A percentile compares a stretch with the other conserved stretches of the same genome.
Conservation (phyloP, 2,113 vertebrate species). For the Phyllostomus hastatus region DNA sequence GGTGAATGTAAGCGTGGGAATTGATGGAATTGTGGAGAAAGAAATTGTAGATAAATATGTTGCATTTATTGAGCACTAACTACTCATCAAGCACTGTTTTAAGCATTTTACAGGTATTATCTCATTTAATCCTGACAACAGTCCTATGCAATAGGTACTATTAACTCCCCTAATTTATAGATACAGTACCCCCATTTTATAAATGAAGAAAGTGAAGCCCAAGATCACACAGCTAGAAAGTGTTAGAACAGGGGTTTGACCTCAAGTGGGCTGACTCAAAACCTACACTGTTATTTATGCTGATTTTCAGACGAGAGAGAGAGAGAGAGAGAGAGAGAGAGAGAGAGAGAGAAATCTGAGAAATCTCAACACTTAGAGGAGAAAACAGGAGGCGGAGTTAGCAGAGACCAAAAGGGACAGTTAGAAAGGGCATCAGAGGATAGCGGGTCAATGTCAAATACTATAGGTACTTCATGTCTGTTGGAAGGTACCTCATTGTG, state of each 20-base stretch:
- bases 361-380: not conserved
- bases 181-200: not conserved
- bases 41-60: not conserved
- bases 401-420: not conserved
- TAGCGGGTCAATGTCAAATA: not conserved
- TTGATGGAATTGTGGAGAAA: not conserved
- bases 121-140: not conserved
- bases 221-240: not conserved
- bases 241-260: not conserved
- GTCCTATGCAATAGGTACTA: not conserved
- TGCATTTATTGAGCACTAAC: not conserved
- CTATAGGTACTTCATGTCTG: not conserved
- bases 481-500: not conserved
- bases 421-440: not conserved
- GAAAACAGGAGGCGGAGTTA: not conserved
- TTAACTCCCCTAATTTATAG: not conserved
- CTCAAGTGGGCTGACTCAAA: not conserved
- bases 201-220: not conserved
- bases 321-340: not conserved
- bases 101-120: not conserved
- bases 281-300: not conserved
- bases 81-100: not conserved
- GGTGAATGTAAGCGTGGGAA: not conserved
- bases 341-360: not conserved
- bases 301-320: not conserved